Evolutionary conservation across 2,888 invertebrate genomes (phyloP).

Genomic region (Psococerastis gibbosa): DNA sequence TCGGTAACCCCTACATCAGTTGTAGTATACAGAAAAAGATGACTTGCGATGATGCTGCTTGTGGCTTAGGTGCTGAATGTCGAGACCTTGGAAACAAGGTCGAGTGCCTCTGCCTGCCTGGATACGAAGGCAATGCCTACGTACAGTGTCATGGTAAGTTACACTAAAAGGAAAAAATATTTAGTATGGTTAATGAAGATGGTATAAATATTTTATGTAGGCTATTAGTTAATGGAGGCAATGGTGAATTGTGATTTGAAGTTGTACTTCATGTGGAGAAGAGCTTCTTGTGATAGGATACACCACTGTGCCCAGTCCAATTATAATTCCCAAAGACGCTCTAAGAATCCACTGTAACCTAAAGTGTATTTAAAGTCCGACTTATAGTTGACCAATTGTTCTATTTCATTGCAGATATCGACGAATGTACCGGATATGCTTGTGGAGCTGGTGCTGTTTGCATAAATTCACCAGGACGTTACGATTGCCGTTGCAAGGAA

Average conservation of each 20-base stretch:
- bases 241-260: too few species aligned
- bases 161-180: too few species aligned
- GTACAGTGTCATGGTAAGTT: constrained; percentile 49
- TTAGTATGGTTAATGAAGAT: too few species aligned
- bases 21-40: constrained; percentile 49
- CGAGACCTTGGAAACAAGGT: constrained; percentile 51
- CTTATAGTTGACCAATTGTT: constrained; percentile 6
- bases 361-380: neutral
- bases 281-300: too few species aligned
- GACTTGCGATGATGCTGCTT: constrained; percentile 49
- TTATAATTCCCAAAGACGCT: too few species aligned
- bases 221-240: too few species aligned
- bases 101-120: constrained; percentile 65
- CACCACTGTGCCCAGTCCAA: too few species aligned
- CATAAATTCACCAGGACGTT: constrained; percentile 74
- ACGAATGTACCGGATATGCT: constrained; percentile 54
- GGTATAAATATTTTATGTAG: too few species aligned
- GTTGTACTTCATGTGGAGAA: too few species aligned
- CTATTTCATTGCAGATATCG: constrained; percentile 33
- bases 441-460: constrained; percentile 76
- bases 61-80: constrained; percentile 65
- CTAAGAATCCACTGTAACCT: neutral
- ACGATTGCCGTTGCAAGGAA: constrained; percentile 73
- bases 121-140: constrained; percentile 74
- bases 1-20: constrained; percentile 72